phyloP scores from a whole-genome alignment of 2,113 vertebrate genomes.

The Gallinago media region DNA sequence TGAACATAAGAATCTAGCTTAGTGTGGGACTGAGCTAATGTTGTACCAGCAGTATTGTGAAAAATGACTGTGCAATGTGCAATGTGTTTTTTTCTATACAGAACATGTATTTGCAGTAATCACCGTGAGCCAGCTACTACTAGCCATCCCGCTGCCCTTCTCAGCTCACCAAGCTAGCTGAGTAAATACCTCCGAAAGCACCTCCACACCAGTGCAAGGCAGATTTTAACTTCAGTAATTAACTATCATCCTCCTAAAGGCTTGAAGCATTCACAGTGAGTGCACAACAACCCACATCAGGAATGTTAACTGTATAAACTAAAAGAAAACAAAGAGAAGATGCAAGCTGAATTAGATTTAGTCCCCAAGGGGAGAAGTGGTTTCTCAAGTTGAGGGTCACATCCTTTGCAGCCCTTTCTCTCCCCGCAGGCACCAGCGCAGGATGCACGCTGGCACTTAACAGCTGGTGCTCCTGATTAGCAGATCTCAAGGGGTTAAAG shows the following conservation, averaged over 20 bases:
- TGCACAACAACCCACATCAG: background rate
- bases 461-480: conserved; percentile 60
- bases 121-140: background rate
- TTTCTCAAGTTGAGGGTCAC: conserved; percentile 57
- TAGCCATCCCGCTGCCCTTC: background rate
- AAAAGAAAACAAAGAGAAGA: conserved; percentile 31
- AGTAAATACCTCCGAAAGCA: background rate
- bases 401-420: background rate
- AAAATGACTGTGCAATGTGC: background rate
- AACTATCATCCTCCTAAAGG: conserved; percentile 28
- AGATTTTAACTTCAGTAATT: conserved; percentile 49
- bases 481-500: conserved; percentile 62
- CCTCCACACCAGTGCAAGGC: background rate
- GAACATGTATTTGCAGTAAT: background rate
- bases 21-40: background rate
- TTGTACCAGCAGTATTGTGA: background rate
- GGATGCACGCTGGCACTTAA: background rate
- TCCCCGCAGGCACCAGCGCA: background rate
- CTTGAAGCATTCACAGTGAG: conserved; percentile 32
- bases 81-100: background rate
- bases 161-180: background rate
- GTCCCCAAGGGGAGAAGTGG: background rate
- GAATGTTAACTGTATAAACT: conserved; percentile 24
- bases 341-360: conserved; percentile 21
- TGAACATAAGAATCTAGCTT: background rate